A percentile compares a stretch with the other conserved stretches of the same genome.
These are phyloP conservation scores for Perca schrenkii DNA, from an alignment of 2,113 vertebrate species.

Conservation along the genomic window DNA sequence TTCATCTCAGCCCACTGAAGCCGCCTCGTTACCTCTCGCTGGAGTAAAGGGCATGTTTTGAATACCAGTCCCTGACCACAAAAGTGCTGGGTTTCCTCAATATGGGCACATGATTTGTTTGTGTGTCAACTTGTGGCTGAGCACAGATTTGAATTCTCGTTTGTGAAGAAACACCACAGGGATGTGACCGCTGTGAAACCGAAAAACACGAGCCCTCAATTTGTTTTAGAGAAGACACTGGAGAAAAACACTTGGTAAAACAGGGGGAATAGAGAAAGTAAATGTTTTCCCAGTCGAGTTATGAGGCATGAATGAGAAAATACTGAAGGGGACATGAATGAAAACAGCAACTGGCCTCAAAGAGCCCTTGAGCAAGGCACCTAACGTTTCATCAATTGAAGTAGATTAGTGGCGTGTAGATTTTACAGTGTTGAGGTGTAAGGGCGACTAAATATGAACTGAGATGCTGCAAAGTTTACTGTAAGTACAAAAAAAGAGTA, in stretches of 20 bases:
- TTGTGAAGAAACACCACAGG: slow-evolving; percentile 9
- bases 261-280: neutral
- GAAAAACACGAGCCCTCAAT: neutral
- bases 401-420: neutral
- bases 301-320: neutral
- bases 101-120: slow-evolving; percentile 29
- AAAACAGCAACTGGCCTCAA: neutral
- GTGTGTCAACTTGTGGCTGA: slow-evolving; percentile 33
- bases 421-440: neutral
- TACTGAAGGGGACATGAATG: neutral
- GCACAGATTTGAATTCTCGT: slow-evolving; percentile 24
- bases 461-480: neutral
- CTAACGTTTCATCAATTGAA: neutral
- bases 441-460: neutral
- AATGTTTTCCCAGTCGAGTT: slow-evolving; percentile 3
- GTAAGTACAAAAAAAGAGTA: neutral
- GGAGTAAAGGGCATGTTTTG: slow-evolving; percentile 63
- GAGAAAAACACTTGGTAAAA: slow-evolving; percentile 8
- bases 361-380: neutral
- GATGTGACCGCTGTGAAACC: slow-evolving; percentile 11
- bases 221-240: slow-evolving; percentile 26
- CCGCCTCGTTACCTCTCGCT: slow-evolving; percentile 31
- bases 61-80: slow-evolving; percentile 62
- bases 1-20: slow-evolving; percentile 66
- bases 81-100: slow-evolving; percentile 23